phyloP scores from a whole-genome alignment of 2,797 vertebrate genomes.

The Coregonus ussuriensis region DNA sequence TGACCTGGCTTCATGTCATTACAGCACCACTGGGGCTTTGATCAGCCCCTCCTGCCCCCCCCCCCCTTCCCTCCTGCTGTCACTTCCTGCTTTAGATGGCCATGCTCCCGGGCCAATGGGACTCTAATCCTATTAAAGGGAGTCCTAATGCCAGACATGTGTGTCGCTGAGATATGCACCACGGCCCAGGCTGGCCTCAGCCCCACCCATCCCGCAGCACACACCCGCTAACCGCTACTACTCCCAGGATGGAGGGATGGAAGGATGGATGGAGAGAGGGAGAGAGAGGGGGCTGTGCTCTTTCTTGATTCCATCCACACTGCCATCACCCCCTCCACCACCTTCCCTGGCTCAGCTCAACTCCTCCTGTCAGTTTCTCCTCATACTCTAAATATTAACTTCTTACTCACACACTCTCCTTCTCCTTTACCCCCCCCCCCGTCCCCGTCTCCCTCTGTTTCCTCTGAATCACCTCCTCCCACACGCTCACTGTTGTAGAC shows the following conservation, averaged over 20 bases:
- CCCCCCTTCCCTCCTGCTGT: neutral
- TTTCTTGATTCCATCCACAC: no score
- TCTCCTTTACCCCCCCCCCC: no score
- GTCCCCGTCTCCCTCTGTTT: neutral
- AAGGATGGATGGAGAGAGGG: neutral
- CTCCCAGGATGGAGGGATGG: neutral
- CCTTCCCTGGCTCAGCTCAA: no score
- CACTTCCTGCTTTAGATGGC: conserved; percentile 11
- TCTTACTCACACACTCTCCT: no score
- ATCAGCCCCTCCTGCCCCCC: neutral
- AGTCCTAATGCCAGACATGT: conserved; percentile 19
- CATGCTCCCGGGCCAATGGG: neutral
- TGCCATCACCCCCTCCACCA: no score
- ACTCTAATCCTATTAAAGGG: conserved; percentile 18
- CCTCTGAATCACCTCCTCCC: neutral
- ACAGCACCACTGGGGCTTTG: neutral
- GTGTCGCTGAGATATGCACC: conserved; percentile 17
- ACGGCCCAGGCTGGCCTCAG: neutral
- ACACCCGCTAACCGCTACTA: neutral
- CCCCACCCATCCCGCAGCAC: neutral
- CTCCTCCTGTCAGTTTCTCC: no score
- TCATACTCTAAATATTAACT: no score
- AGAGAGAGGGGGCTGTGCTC: no score
- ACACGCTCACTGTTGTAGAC: neutral
- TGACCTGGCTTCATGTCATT: neutral